Conservation (phyloP, 1,140 invertebrate genomes). For the Cherax quadricarinatus region DNA sequence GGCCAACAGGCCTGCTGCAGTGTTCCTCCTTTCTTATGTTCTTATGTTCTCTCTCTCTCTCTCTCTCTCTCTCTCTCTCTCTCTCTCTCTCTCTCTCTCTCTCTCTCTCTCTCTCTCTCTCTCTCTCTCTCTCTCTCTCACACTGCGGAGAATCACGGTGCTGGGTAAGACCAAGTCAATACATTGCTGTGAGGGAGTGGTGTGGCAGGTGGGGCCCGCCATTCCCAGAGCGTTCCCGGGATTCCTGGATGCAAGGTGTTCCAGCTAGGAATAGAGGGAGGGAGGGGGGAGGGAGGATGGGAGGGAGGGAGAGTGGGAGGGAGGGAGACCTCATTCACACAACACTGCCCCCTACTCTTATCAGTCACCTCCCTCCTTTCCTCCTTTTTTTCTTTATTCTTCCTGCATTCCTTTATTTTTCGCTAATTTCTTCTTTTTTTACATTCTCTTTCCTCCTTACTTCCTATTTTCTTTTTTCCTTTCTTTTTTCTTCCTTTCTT, state of each 20-base stretch:
- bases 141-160: not conserved
- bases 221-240: constrained; percentile 26
- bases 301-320: too few relatives aligned
- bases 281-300: not conserved
- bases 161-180: too few relatives aligned
- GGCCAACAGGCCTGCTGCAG: too few relatives aligned
- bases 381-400: not conserved
- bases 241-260: constrained; percentile 39
- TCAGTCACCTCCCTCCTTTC: not conserved
- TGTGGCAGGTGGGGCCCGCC: constrained; percentile 21
- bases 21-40: too few relatives aligned
- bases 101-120: not conserved
- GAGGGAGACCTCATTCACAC: too few relatives aligned
- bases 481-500: not conserved
- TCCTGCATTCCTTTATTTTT: too few relatives aligned
- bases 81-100: constrained; percentile 25
- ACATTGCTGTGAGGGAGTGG: not conserved
- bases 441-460: not conserved
- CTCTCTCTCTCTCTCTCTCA: not conserved
- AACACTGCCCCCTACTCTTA: not conserved
- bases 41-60: not conserved
- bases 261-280: not conserved
- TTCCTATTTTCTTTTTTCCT: too few relatives aligned
- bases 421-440: not conserved
- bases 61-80: constrained; percentile 26